Conservation (phyloP, 2,888 invertebrate genomes). For the Eupithecia abbreviata region DNA sequence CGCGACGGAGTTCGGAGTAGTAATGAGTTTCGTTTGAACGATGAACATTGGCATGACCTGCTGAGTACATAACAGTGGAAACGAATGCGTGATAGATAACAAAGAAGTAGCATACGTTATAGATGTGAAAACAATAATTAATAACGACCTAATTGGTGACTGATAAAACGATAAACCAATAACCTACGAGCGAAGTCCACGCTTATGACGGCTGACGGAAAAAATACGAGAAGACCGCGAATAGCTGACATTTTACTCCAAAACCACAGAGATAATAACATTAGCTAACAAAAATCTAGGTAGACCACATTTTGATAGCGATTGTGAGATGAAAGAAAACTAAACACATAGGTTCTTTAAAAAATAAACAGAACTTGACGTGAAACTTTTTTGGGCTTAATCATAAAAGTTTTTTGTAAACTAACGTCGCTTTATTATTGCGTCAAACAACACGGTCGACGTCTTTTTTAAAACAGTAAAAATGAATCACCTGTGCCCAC, state of each 20-base stretch:
- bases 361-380: neutral
- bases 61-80: conserved; percentile 44
- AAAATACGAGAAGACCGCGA: conserved; percentile 29
- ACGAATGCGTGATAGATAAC: conserved; percentile 66
- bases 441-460: neutral
- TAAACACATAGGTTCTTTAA: neutral
- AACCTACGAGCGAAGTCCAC: conserved; percentile 53
- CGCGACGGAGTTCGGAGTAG: conserved; percentile 44
- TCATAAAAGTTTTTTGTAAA: neutral
- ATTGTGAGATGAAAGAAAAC: neutral
- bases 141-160: conserved; percentile 69
- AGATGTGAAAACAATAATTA: conserved; percentile 59
- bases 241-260: neutral
- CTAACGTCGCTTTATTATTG: neutral
- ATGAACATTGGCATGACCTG: conserved; percentile 48
- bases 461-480: neutral
- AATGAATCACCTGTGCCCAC: neutral
- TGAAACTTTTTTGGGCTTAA: neutral
- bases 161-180: conserved; percentile 60
- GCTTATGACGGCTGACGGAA: conserved; percentile 49
- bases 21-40: conserved; percentile 46
- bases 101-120: conserved; percentile 51
- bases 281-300: neutral
- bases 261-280: neutral
- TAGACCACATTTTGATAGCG: neutral